Base-by-base conservation (phyloP, 2,888 invertebrate species). In the Dicyrtomina minuta region DNA sequence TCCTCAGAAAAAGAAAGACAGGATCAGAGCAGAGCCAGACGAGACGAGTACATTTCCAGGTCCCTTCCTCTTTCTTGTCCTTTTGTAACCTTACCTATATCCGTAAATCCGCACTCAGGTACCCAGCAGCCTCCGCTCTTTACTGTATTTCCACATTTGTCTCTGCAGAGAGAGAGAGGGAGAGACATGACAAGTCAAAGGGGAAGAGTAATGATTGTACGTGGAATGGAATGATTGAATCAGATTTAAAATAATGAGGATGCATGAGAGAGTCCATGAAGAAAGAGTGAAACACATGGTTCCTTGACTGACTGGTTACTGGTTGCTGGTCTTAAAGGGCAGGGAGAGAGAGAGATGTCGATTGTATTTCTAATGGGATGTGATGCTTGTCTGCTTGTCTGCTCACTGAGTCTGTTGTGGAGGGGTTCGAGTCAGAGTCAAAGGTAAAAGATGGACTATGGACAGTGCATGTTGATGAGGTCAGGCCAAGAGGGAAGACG, bases 401-500 rank as follows among this genome's bases (percentile, higher is more conserved):
- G 3, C 1, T 15, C 26, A 22, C 24, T 24, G 13, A 43, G 8
- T 13, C 46, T 5, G 20, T 33, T 22, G 39, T 2, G 41, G 41
- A 53, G n/a, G 33, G 39, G 22, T 62, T 61, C 44, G 62, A 51
- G 1, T 13, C n/a, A 27, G 27, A 51, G 51, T 46, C 20, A 22
- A 33, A 33, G 33, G 33, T 39, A 51, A 20, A 27, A 46, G 15
- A 60, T 26, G n/a, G n/a, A n/a, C n/a, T n/a, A 20, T 51, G 17
- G 56, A 56, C 22, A 53, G 33, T 39, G n/a, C 27, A 6, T 26
- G 59, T 53, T 22, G 60, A 60, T 41, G 60, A 60, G 68, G 68
- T 68, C 68, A 68, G 68, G 68, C 49, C 68, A 68, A 67, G 58
- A 67, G 66, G 66, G 59, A 67, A 67, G 43, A 66, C 39, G 53